Conservation (phyloP, 2,888 invertebrate species). For the Drosophila barbarae region DNA sequence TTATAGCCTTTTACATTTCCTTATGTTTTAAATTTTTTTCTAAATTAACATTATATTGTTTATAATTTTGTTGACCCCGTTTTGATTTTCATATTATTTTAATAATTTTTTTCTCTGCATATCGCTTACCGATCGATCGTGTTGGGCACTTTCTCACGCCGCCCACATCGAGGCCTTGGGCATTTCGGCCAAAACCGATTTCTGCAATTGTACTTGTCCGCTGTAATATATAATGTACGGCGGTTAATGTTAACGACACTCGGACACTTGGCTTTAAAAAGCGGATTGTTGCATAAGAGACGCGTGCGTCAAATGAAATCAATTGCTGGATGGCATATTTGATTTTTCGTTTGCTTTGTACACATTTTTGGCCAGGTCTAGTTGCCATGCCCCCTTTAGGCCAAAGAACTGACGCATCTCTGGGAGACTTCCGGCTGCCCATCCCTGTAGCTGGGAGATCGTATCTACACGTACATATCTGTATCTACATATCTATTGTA, state of each 20-base stretch:
- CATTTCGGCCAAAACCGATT: slow-evolving; percentile 21
- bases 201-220: slow-evolving; percentile 31
- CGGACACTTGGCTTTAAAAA: neutral
- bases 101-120: neutral
- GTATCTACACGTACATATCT: neutral
- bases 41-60: neutral
- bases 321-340: slow-evolving; percentile 48
- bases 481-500: neutral
- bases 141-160: slow-evolving; percentile 60
- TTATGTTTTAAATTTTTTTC: neutral
- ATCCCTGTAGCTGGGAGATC: neutral
- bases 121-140: slow-evolving; percentile 13
- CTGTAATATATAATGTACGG: neutral
- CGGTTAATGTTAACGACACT: slow-evolving; percentile 14
- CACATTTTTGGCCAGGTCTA: slow-evolving; percentile 2
- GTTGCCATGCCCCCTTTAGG: neutral
- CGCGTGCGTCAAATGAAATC: slow-evolving; percentile 65
- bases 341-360: neutral
- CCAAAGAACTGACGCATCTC: slow-evolving; percentile 11
- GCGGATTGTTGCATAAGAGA: slow-evolving; percentile 54
- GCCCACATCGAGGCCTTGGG: slow-evolving; percentile 45
- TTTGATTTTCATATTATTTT: neutral
- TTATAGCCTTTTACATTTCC: neutral
- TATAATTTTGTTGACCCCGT: neutral
- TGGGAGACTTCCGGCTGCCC: slow-evolving; percentile 31